Percentiles rank a stretch among this genome's conserved stretches.
Evolutionary conservation across 2,888 invertebrate species (phyloP).

Genomic region (Andrena camellia): DNA sequence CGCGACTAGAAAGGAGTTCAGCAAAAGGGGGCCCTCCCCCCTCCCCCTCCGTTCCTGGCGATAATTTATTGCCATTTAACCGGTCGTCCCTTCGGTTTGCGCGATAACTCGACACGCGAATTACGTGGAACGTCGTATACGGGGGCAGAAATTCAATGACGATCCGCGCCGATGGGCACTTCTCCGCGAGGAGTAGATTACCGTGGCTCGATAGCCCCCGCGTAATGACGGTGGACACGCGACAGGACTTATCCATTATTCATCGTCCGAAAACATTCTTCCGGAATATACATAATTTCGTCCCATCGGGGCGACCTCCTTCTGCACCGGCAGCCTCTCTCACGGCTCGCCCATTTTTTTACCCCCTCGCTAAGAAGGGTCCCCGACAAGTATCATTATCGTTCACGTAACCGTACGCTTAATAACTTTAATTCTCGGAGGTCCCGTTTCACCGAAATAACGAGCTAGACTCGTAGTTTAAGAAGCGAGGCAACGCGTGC

Average conservation of each 20-base stretch:
- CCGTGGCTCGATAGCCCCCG: slow-evolving; percentile 41
- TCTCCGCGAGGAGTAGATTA: slow-evolving; percentile 39
- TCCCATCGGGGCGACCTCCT: slow-evolving; percentile 21
- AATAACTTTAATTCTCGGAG: slow-evolving; percentile 34
- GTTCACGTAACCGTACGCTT: slow-evolving; percentile 42
- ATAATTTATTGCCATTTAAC: slow-evolving; percentile 71
- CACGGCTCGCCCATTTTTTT: slow-evolving; percentile 10
- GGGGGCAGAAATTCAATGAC: slow-evolving; percentile 70
- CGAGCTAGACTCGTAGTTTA: background rate
- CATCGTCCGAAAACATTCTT: slow-evolving; percentile 80
- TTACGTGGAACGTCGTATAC: slow-evolving; percentile 63
- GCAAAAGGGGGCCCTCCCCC: background rate
- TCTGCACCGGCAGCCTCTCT: slow-evolving; percentile 36
- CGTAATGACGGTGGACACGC: slow-evolving; percentile 84
- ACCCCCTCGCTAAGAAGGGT: background rate
- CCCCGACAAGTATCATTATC: slow-evolving; percentile 35
- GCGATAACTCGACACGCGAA: slow-evolving; percentile 69
- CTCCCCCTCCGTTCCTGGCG: slow-evolving; percentile 30
- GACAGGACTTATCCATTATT: slow-evolving; percentile 84
- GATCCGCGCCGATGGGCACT: slow-evolving; percentile 64
- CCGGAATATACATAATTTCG: slow-evolving; percentile 78
- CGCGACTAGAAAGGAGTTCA: slow-evolving; percentile 52
- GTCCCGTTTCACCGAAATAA: background rate
- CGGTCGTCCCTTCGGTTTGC: slow-evolving; percentile 54
- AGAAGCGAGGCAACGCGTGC: background rate